phyloP scores from a whole-genome alignment of 1,140 invertebrate species.

The Planococcus citri region DNA sequence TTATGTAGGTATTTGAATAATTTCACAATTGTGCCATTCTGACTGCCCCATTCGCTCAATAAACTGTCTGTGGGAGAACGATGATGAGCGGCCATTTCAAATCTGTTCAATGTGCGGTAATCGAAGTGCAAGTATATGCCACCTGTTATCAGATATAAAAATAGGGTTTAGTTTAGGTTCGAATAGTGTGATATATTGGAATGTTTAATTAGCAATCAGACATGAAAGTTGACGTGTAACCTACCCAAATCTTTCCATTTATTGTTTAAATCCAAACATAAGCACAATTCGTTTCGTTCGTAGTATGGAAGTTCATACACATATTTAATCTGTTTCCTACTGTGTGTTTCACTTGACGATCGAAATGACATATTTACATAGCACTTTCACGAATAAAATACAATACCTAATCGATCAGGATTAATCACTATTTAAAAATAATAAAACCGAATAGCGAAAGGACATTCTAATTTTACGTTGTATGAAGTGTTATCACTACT shows the following conservation, averaged over 20 bases:
- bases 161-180: not conserved
- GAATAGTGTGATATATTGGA: no score
- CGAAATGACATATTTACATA: no score
- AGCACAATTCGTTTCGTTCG: constrained; percentile 52
- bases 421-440: no score
- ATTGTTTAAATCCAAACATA: constrained; percentile 60
- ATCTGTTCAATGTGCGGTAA: constrained; percentile 36
- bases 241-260: constrained; percentile 61
- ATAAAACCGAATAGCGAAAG: no score
- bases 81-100: constrained; percentile 37
- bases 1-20: constrained; percentile 54
- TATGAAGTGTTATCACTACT: no score
- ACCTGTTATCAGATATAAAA: constrained; percentile 31
- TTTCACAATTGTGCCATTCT: constrained; percentile 65
- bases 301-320: constrained; percentile 60
- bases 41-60: constrained; percentile 59
- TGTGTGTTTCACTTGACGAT: no score
- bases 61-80: constrained; percentile 61
- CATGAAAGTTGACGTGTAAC: not conserved
- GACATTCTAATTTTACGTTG: no score
- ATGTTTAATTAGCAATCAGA: not conserved
- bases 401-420: no score
- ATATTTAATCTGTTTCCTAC: constrained; percentile 35
- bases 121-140: constrained; percentile 40
- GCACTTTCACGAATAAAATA: no score